Percentiles rank a stretch among this genome's conserved stretches.
phyloP scores from a whole-genome alignment of 1,140 invertebrate genomes.

The Temnothorax longispinosus region DNA sequence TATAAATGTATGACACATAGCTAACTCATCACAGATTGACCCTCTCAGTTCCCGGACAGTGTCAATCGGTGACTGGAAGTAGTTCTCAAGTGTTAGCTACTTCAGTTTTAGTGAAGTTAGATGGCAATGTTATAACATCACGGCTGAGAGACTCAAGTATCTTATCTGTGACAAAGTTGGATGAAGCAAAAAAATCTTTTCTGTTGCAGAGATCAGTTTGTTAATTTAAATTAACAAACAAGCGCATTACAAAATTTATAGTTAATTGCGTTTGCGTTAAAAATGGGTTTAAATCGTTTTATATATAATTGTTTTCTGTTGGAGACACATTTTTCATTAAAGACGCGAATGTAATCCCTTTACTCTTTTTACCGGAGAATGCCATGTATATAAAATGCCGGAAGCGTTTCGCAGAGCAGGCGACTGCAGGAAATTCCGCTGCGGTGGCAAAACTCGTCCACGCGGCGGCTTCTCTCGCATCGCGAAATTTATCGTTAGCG shows the following conservation, averaged over 20 bases:
- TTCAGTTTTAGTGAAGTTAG: not conserved
- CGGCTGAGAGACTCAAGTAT: not conserved
- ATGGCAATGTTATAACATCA: not conserved
- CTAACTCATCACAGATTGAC: constrained; percentile 32
- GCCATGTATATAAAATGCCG: not conserved
- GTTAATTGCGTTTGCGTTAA: not conserved
- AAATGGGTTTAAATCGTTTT: not conserved
- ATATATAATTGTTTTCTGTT: not conserved
- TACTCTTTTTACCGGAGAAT: not conserved
- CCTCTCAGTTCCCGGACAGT: not conserved
- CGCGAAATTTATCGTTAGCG: constrained; percentile 72
- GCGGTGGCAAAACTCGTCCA: constrained; percentile 46
- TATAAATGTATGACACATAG: constrained; percentile 62
- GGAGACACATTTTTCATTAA: too few species aligned
- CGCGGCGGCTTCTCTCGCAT: constrained; percentile 25
- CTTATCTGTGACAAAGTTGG: not conserved
- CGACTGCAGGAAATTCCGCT: constrained; percentile 40
- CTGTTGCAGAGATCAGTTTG: not conserved
- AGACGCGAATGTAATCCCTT: not conserved
- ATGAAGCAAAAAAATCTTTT: not conserved
- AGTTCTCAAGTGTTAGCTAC: not conserved
- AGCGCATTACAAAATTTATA: not conserved
- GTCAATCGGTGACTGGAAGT: constrained; percentile 1
- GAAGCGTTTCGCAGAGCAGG: constrained; percentile 22
- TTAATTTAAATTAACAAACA: not conserved